Evolutionary conservation across 2,888 invertebrate genomes (phyloP), one percentile per base, ranked within the genome.

Genomic region (Drosophila cognata): DNA sequence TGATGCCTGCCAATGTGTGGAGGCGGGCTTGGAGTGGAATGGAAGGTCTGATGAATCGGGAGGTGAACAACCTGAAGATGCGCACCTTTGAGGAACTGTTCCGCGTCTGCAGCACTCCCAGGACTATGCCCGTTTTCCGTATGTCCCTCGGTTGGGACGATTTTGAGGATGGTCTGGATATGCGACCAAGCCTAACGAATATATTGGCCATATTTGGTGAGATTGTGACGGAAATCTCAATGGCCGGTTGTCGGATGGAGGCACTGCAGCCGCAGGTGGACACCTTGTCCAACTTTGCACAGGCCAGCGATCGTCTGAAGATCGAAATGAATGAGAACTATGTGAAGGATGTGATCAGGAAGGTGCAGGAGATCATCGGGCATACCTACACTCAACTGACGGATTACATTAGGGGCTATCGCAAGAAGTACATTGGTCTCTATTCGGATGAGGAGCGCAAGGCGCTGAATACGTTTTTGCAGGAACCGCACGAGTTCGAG

Each of bases 21-120:
- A 82, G 88, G 11, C 90, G 90, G 25, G 88, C 93, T 13, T 92
- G 94, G 79, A 79, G 81, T 11, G 94, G 94, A 50, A 91, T 94
- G 2, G 94, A 94, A 70, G 94, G 93, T 33, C 90, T 95, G 2
- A 93, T 95, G 67, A 94, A 94, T 46, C 94, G 94, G 83, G 95
- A 96, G 92, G 94, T 97, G 80, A 95, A 95, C 81, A 95, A 95
- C 82, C 89, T 96, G 38, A 95, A 96, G 94, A 94, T 95, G 58
- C 94, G 94, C 61, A 96, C 96, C 10, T 95, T 97, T 53, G 93
- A 95, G 51, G 94, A 95, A 75, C 93, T 97, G 10, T 94, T 95
- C 68, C 93, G 94, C 1, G 92, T 94, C 10, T 94, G 96, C 13
- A 93, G 94, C 63, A 92, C 94, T 77, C 93, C 94, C 2, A 93